phyloP scores from a whole-genome alignment of 1,140 invertebrate genomes.

The Berghia stephanieae region DNA sequence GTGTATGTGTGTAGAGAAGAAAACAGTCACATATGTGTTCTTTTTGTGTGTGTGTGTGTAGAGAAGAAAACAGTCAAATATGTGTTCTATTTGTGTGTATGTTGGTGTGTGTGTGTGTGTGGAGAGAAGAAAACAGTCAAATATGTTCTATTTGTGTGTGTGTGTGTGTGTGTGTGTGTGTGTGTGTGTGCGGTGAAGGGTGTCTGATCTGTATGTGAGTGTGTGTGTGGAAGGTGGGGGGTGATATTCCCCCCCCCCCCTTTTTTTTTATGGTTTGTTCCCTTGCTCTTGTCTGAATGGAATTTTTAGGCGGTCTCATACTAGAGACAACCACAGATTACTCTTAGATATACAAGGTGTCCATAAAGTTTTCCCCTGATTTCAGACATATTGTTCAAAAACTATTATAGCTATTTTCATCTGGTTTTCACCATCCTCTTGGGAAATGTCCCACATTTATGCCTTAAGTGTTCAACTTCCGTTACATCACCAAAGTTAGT shows the following conservation, averaged over 20 bases:
- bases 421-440: neutral
- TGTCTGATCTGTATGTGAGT: slow-evolving; percentile 6
- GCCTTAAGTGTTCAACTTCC: neutral
- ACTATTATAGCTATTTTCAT: no score
- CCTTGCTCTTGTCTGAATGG: neutral
- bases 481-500: neutral
- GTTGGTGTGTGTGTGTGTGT: no score
- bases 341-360: neutral
- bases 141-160: slow-evolving; percentile 28
- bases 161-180: slow-evolving; percentile 10
- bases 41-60: no score
- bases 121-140: no score
- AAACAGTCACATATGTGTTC: no score
- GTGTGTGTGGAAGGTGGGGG: no score
- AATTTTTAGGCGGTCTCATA: neutral
- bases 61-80: no score
- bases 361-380: neutral
- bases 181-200: neutral
- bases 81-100: no score
- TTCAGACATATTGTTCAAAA: neutral
- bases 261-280: no score
- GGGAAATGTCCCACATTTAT: neutral
- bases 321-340: neutral
- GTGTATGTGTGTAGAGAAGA: no score
- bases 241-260: no score